Conservation (phyloP, 2,113 vertebrate species). For the Heptranchias perlo region DNA sequence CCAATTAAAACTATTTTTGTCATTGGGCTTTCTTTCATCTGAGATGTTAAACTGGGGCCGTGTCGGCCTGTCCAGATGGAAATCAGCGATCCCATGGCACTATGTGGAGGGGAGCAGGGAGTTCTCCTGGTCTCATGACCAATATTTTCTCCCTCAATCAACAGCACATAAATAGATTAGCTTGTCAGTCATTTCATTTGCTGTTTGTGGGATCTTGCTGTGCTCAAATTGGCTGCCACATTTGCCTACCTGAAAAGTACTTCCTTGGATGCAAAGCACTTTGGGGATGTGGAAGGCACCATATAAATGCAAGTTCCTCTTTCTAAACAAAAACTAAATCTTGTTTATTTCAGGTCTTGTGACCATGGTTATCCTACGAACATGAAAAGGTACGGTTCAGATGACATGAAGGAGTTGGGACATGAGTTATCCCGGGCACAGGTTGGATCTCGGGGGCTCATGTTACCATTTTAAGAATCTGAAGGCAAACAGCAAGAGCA, state of each 20-base stretch:
- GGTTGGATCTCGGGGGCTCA: too few relatives aligned
- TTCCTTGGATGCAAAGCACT: not conserved
- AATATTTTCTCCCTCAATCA: not conserved
- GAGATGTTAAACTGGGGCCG: not conserved
- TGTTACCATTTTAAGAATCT: not conserved
- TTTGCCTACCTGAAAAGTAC: not conserved
- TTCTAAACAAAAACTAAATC: not conserved
- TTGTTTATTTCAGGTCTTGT: slow-evolving; percentile 78
- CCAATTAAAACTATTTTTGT: not conserved
- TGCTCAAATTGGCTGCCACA: not conserved
- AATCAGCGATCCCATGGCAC: not conserved
- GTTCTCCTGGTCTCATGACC: not conserved
- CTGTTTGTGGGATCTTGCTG: slow-evolving; percentile 31
- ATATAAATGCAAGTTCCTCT: slow-evolving; percentile 23
- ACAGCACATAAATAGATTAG: not conserved
- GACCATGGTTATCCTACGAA: slow-evolving; percentile 91
- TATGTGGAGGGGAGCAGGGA: not conserved
- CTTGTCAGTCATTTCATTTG: not conserved
- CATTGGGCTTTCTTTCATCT: not conserved
- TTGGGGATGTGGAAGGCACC: not conserved
- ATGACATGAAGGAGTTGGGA: slow-evolving; percentile 39
- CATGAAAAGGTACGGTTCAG: slow-evolving; percentile 49
- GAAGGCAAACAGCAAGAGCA: not conserved
- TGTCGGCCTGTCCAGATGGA: not conserved
- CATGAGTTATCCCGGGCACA: not conserved